Conservation (phyloP, 2,797 vertebrate genomes). For the Petrocephalus schoutedeni region DNA sequence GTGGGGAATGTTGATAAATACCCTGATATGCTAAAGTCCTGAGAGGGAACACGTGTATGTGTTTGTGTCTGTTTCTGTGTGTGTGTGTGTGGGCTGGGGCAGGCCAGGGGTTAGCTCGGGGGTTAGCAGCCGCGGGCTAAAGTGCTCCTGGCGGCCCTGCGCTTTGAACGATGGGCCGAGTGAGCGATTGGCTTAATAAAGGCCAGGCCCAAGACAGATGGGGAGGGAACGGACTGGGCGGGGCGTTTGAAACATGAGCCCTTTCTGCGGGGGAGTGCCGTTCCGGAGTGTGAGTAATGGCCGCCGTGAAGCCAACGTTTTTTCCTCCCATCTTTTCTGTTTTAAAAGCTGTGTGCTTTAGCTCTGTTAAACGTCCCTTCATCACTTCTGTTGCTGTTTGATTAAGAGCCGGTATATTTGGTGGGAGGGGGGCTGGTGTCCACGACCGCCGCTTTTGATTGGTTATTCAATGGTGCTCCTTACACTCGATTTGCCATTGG, state of each 20-base stretch:
- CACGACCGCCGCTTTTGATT: constrained; percentile 29
- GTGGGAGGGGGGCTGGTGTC: constrained; percentile 23
- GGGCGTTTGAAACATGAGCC: not conserved
- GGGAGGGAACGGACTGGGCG: not conserved
- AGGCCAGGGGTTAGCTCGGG: not conserved
- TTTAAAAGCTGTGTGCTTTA: not conserved
- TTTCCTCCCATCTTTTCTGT: not conserved
- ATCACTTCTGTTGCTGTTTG: not conserved
- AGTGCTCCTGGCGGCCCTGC: not conserved
- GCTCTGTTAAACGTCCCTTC: not conserved
- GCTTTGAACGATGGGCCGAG: not conserved
- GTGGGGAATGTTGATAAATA: not conserved
- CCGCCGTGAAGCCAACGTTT: too few relatives aligned
- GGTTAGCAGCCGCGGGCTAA: not conserved
- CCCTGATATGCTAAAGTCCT: not conserved
- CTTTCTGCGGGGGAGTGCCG: not conserved
- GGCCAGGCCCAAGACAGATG: not conserved
- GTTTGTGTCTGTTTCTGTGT: not conserved
- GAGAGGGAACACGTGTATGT: not conserved
- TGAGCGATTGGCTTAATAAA: not conserved
- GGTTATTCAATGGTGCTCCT: constrained; percentile 30
- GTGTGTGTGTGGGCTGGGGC: not conserved
- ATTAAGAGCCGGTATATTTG: not conserved
- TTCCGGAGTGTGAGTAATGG: not conserved
- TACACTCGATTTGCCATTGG: constrained; percentile 49